These are phyloP conservation scores for Pocillopora verrucosa DNA, from an alignment of 64 coral and sea anemone species.

Conservation along the genomic window DNA sequence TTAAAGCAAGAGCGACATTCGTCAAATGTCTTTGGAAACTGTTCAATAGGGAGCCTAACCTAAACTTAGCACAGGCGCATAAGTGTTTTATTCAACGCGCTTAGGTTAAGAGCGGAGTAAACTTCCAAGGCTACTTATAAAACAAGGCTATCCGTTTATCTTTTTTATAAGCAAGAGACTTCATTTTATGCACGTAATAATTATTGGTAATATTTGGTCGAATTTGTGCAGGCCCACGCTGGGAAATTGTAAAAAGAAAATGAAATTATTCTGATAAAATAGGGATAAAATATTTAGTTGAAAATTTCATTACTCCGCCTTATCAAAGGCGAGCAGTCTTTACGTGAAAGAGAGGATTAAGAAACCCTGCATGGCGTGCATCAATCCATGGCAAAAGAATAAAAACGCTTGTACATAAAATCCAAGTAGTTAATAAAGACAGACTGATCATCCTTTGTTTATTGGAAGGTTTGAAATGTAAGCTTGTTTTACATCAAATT, in stretches of 20 bases:
- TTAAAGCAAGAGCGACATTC: not conserved
- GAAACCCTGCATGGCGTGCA: not conserved
- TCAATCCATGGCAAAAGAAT: too few relatives aligned
- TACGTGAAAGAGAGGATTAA: not conserved
- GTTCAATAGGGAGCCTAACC: constrained; percentile 26
- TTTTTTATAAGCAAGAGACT: not conserved
- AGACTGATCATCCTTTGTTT: constrained; percentile 16
- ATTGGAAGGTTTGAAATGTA: not conserved
- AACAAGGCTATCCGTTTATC: not conserved
- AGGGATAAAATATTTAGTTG: constrained; percentile 38
- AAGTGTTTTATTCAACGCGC: not conserved
- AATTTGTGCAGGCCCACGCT: constrained; percentile 39
- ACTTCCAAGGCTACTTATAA: not conserved
- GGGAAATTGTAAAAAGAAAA: constrained; percentile 35
- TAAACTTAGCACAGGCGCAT: not conserved
- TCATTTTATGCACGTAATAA: constrained; percentile 34
- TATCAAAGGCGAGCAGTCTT: constrained; percentile 11
- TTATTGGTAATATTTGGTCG: constrained; percentile 37
- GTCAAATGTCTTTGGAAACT: constrained; percentile 19
- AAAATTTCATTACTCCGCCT: constrained; percentile 37
- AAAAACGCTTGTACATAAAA: not conserved
- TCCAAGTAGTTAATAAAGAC: not conserved
- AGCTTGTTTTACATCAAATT: not conserved
- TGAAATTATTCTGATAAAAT: constrained; percentile 49
- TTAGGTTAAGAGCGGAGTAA: constrained; percentile 3